Percentiles rank a stretch among this genome's conserved stretches.
Evolutionary conservation across 2,888 invertebrate genomes (phyloP).

Genomic region (Rhaphigaster nebulosa): DNA sequence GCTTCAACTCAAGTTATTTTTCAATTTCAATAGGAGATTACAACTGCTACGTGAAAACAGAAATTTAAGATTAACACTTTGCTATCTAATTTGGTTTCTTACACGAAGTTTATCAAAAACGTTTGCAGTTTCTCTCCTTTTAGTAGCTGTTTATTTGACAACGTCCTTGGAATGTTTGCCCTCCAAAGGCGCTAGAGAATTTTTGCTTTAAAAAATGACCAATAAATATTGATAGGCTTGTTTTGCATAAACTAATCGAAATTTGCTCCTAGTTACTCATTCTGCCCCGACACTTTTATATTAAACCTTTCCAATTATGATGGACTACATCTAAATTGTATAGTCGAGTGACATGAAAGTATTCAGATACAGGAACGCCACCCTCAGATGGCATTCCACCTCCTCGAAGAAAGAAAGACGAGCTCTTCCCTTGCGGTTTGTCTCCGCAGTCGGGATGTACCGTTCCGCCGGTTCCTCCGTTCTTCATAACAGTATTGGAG

Average conservation of each 20-base stretch:
- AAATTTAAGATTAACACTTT: too few relatives aligned
- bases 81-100: too few relatives aligned
- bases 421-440: neutral
- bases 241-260: constrained; percentile 10
- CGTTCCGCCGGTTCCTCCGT: neutral
- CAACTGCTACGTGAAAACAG: too few relatives aligned
- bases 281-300: neutral
- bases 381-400: neutral
- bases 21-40: too few relatives aligned
- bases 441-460: constrained; percentile 19
- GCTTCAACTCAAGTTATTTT: too few relatives aligned
- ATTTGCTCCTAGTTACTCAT: neutral
- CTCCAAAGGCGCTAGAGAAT: neutral
- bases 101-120: too few relatives aligned
- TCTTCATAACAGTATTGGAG: constrained; percentile 21
- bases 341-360: neutral
- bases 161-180: neutral
- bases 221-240: constrained; percentile 9
- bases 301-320: neutral
- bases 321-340: neutral
- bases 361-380: neutral
- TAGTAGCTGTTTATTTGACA: too few relatives aligned
- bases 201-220: neutral
- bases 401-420: neutral
- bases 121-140: too few relatives aligned